phyloP scores from a whole-genome alignment of 2,113 vertebrate species.

The Dicrurus megarhynchus region DNA sequence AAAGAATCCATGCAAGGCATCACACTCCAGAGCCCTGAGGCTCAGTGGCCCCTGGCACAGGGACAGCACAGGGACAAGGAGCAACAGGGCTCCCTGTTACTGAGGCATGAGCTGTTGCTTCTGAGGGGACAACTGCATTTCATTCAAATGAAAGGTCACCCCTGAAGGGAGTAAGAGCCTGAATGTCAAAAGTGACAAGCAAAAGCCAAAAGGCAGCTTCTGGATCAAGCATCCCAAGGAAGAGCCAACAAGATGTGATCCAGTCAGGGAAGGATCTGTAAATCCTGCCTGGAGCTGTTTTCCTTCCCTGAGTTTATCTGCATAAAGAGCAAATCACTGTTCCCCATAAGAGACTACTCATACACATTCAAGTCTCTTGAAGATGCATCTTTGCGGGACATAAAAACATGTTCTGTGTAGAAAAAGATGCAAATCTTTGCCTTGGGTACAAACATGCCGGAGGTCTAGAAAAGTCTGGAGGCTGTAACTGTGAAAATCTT shows the following conservation, averaged over 20 bases:
- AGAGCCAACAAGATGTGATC: background rate
- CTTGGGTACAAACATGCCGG: background rate
- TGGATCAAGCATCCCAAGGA: background rate
- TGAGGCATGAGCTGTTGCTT: background rate
- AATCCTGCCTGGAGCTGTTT: background rate
- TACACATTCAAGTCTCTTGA: background rate
- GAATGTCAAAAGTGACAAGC: background rate
- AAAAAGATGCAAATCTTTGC: background rate
- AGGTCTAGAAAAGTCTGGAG: background rate
- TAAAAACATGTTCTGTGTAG: background rate
- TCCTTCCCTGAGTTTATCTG: background rate
- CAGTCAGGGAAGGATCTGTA: background rate
- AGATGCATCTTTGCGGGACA: background rate
- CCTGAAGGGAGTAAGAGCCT: background rate
- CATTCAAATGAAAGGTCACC: background rate
- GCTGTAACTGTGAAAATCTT: background rate
- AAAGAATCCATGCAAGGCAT: background rate
- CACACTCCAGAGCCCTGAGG: background rate
- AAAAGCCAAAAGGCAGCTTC: background rate
- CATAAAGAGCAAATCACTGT: background rate
- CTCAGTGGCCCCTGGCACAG: fast-evolving
- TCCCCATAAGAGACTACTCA: background rate
- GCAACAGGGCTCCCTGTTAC: background rate
- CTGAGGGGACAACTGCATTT: background rate
- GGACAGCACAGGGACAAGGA: background rate